These are phyloP conservation scores for Tanytarsus gracilentus DNA, from an alignment of 2,888 invertebrate genomes.

Conservation along the genomic window DNA sequence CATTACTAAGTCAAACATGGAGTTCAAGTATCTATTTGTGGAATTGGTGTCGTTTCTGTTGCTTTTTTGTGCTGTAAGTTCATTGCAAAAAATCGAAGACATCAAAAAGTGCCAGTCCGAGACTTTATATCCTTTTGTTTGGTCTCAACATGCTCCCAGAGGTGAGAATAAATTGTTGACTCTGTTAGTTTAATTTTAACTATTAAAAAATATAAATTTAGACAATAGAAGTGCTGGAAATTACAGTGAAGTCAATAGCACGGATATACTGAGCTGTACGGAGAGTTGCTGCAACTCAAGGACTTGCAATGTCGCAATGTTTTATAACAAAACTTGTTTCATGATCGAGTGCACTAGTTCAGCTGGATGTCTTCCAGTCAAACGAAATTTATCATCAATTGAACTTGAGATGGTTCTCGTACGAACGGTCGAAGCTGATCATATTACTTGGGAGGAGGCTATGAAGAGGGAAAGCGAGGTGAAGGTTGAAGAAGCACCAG, in stretches of 20 bases:
- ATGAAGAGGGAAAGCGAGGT: slow-evolving; percentile 9
- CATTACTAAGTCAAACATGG: neutral
- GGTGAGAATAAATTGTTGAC: neutral
- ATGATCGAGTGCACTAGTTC: slow-evolving; percentile 7
- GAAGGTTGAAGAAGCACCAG: neutral
- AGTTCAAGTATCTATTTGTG: neutral
- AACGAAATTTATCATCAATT: slow-evolving; percentile 2
- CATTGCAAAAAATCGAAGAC: slow-evolving; percentile 8
- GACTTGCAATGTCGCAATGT: slow-evolving; percentile 21
- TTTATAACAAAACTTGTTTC: slow-evolving; percentile 23
- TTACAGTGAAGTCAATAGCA: neutral
- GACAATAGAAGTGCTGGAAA: slow-evolving; percentile 25
- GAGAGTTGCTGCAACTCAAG: slow-evolving; percentile 11
- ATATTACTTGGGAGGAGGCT: slow-evolving; percentile 15
- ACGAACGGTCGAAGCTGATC: neutral
- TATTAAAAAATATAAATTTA: neutral
- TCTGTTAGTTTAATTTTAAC: neutral
- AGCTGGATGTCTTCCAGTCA: slow-evolving; percentile 16
- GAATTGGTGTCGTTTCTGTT: neutral
- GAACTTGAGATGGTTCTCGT: slow-evolving; percentile 19
- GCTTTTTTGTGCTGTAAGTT: no score
- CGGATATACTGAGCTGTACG: neutral
- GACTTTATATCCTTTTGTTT: slow-evolving; percentile 11
- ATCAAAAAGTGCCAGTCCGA: slow-evolving; percentile 3
- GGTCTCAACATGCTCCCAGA: slow-evolving; percentile 18